Conservation (phyloP, 1,140 invertebrate genomes). For the Coptotermes formosanus region DNA sequence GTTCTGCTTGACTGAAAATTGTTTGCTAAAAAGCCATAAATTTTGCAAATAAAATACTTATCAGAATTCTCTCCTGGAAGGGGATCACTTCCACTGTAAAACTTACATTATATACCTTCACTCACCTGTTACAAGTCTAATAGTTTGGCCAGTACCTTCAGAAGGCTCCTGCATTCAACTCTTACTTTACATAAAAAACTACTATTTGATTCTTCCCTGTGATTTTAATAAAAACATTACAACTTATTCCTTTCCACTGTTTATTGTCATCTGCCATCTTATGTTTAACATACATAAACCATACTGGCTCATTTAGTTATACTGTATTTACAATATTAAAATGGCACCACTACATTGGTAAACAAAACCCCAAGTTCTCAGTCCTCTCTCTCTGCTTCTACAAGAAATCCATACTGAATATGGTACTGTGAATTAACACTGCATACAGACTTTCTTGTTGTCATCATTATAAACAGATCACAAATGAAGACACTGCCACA, state of each 20-base stretch:
- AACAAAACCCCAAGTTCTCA: neutral
- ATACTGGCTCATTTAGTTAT: slow-evolving; percentile 17
- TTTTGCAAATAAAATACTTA: too few relatives aligned
- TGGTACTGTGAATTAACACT: slow-evolving; percentile 8
- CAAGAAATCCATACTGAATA: neutral
- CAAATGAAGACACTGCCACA: neutral
- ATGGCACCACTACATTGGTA: neutral
- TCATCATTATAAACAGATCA: neutral
- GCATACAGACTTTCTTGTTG: neutral
- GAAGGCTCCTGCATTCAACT: too few relatives aligned
- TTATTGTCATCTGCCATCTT: slow-evolving; percentile 22
- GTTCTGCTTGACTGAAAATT: too few relatives aligned
- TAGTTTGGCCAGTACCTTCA: too few relatives aligned
- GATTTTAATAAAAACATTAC: neutral
- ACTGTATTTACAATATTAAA: slow-evolving; percentile 20
- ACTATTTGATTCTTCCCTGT: neutral
- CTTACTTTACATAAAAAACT: neutral
- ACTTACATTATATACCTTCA: too few relatives aligned
- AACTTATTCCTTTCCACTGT: slow-evolving; percentile 15
- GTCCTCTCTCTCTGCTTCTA: neutral
- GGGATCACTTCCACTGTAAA: too few relatives aligned
- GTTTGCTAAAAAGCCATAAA: too few relatives aligned
- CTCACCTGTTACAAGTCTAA: too few relatives aligned
- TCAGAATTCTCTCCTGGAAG: too few relatives aligned
- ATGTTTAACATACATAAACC: neutral